phyloP scores from a whole-genome alignment of 2,113 vertebrate genomes.

The Bos indicus region DNA sequence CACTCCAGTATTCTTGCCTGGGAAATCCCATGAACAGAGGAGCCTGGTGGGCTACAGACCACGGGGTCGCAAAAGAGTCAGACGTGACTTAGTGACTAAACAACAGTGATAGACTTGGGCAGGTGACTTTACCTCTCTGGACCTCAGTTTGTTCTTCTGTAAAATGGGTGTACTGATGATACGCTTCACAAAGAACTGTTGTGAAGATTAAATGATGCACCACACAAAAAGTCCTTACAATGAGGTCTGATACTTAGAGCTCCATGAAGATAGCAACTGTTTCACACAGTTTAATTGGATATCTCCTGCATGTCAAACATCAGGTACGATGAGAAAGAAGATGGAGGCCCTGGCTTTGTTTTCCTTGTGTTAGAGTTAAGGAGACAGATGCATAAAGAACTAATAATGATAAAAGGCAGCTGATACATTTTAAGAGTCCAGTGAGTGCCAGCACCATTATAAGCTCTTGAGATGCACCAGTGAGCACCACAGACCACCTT shows the following conservation, averaged over 20 bases:
- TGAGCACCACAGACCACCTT: background rate
- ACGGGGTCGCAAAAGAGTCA: background rate
- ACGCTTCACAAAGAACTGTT: fast-evolving
- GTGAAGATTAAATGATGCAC: background rate
- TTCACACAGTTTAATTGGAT: background rate
- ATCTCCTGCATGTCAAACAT: background rate
- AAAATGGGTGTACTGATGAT: background rate
- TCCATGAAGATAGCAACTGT: background rate
- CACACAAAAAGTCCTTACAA: background rate
- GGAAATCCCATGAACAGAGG: background rate
- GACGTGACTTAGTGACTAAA: background rate
- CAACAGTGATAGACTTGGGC: background rate
- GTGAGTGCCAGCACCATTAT: fast-evolving
- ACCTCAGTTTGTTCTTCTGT: background rate
- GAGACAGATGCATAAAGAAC: background rate
- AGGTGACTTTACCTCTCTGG: background rate
- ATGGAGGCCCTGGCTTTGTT: background rate
- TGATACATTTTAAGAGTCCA: fast-evolving
- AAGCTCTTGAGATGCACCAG: background rate
- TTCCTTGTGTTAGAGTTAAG: background rate
- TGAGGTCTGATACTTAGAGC: too few species aligned
- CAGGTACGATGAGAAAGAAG: background rate
- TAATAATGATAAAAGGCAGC: background rate
- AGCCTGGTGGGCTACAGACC: background rate
- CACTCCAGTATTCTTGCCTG: background rate